phyloP scores from a whole-genome alignment of 2,888 invertebrate genomes.

The Acleris holmiana region DNA sequence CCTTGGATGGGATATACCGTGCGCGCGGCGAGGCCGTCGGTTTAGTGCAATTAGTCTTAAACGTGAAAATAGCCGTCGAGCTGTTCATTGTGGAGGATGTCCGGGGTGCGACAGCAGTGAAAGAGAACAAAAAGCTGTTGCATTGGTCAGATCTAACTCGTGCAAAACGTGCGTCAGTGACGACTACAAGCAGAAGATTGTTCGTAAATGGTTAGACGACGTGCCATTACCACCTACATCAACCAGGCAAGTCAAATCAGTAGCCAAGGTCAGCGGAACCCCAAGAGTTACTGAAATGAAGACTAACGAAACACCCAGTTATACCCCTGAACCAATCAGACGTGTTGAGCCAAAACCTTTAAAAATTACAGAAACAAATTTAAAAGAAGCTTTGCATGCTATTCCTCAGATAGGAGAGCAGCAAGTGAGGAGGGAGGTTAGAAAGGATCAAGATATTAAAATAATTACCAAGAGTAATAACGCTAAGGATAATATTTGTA shows the following conservation, averaged over 20 bases:
- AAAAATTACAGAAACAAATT: constrained; percentile 25
- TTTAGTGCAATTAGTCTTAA: constrained; percentile 85
- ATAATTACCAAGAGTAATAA: constrained; percentile 26
- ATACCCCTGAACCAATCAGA: constrained; percentile 48
- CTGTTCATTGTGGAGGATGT: constrained; percentile 86
- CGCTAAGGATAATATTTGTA: constrained; percentile 19
- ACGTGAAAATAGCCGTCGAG: constrained; percentile 85
- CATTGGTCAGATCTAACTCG: constrained; percentile 73
- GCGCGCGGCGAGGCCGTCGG: constrained; percentile 78
- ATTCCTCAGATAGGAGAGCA: constrained; percentile 29
- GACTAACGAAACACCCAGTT: constrained; percentile 47
- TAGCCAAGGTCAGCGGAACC: constrained; percentile 74
- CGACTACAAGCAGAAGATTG: constrained; percentile 89
- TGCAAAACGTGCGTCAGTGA: constrained; percentile 85
- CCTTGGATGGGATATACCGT: constrained; percentile 77
- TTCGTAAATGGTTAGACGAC: constrained; percentile 91
- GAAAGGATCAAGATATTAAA: constrained; percentile 38
- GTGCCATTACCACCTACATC: constrained; percentile 78
- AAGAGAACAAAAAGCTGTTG: constrained; percentile 57
- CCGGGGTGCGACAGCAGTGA: constrained; percentile 85
- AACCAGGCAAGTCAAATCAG: constrained; percentile 61
- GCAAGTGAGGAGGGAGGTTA: constrained; percentile 40
- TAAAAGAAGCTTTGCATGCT: constrained; percentile 26
- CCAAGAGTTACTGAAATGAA: constrained; percentile 67
- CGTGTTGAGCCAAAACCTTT: constrained; percentile 45